Percentiles rank a stretch among this genome's conserved stretches.
Conservation (phyloP, 2,797 vertebrate species). For the Silurus lanzhouensis region DNA sequence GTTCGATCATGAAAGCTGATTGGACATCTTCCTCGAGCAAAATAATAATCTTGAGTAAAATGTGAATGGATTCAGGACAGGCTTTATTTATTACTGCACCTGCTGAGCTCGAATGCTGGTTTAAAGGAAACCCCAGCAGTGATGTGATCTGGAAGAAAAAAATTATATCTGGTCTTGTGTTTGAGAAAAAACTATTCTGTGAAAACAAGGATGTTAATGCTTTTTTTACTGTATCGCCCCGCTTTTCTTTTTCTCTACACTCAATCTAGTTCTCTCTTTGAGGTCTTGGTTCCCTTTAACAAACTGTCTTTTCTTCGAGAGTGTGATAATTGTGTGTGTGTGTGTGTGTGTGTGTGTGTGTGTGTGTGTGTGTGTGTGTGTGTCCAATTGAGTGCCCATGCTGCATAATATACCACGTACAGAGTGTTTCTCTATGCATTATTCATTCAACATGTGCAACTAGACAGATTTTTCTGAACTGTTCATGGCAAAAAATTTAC, state of each 20-base stretch:
- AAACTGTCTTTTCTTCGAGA: conserved; percentile 47
- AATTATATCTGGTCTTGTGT: conserved; percentile 61
- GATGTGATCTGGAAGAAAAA: background rate
- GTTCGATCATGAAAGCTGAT: conserved; percentile 24
- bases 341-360: background rate
- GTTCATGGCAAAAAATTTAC: conserved; percentile 68
- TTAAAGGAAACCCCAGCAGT: conserved; percentile 57
- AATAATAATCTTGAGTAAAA: conserved; percentile 57
- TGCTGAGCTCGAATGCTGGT: conserved; percentile 63
- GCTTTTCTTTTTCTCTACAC: conserved; percentile 37
- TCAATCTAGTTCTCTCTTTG: conserved; percentile 41
- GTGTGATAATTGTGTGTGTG: background rate
- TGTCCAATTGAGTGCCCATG: conserved; percentile 33
- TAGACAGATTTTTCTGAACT: conserved; percentile 61
- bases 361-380: conserved; percentile 11
- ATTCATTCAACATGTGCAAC: conserved; percentile 60
- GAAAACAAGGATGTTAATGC: conserved; percentile 55
- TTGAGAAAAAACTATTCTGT: conserved; percentile 63
- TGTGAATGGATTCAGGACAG: conserved; percentile 49
- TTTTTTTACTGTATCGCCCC: conserved; percentile 46
- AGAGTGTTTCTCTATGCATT: conserved; percentile 61
- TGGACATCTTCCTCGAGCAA: conserved; percentile 52
- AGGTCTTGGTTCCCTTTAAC: conserved; percentile 54
- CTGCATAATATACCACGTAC: conserved; percentile 37
- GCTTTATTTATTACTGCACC: conserved; percentile 46